Conservation (phyloP, 2,113 vertebrate genomes). For the Sinocyclocheilus maitianheensis region DNA sequence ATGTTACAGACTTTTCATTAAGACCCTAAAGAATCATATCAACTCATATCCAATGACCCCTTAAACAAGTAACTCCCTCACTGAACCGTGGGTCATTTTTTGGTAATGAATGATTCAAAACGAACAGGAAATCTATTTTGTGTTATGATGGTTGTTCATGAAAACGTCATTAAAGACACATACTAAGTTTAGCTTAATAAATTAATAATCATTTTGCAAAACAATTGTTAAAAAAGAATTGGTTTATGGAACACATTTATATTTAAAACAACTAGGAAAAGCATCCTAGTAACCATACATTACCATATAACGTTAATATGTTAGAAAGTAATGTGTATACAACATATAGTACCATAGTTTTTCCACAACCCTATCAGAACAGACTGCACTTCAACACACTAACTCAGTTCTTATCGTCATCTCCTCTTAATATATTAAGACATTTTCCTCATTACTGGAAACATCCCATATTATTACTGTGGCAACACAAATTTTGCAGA, state of each 20-base stretch:
- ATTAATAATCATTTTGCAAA: neutral
- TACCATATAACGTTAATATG: neutral
- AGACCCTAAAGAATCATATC: no score
- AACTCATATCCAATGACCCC: no score
- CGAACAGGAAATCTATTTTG: neutral
- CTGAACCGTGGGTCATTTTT: neutral
- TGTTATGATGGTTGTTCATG: neutral
- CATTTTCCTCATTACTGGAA: neutral
- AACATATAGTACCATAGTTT: neutral
- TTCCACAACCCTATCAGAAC: neutral
- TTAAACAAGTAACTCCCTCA: no score
- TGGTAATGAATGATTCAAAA: neutral
- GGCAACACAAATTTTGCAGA: constrained; percentile 4
- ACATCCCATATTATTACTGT: neutral
- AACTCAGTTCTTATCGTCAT: neutral
- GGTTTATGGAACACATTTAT: neutral
- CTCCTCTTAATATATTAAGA: neutral
- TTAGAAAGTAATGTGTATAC: neutral
- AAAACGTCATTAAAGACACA: neutral
- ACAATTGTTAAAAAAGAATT: neutral
- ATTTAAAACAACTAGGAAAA: neutral
- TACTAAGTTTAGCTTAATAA: neutral
- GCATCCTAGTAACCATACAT: neutral
- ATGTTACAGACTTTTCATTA: no score
- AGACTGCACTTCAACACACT: neutral